These are phyloP conservation scores for Lycophotia porphyrea DNA, from an alignment of 2,888 invertebrate genomes.

Conservation along the genomic window DNA sequence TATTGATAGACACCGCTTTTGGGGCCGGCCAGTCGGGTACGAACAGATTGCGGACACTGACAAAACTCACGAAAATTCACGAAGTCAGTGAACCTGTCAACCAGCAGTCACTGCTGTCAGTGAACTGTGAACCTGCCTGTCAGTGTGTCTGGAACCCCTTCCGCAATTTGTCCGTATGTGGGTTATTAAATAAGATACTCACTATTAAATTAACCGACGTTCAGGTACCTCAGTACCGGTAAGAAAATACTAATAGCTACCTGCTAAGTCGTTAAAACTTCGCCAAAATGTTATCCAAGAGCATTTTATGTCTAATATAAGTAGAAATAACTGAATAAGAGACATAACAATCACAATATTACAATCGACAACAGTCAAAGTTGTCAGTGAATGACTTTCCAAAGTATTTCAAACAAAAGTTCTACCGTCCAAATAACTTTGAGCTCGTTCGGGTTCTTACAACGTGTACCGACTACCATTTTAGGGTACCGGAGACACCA, in stretches of 20 bases:
- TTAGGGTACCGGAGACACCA: neutral
- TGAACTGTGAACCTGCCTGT: no score
- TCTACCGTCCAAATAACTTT: slow-evolving; percentile 34
- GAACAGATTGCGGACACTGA: no score
- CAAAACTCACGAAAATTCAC: no score
- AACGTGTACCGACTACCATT: neutral
- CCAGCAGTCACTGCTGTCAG: no score
- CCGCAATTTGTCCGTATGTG: no score
- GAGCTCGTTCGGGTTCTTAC: neutral
- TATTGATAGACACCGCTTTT: neutral
- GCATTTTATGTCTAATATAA: neutral
- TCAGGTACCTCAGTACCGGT: no score
- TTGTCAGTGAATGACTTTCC: slow-evolving; percentile 33
- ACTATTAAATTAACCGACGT: no score
- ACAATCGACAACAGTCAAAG: slow-evolving; percentile 22
- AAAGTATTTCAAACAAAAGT: slow-evolving; percentile 54
- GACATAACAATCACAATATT: slow-evolving; percentile 12
- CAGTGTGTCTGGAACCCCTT: no score
- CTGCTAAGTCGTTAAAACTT: neutral
- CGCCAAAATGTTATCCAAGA: no score
- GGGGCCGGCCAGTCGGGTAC: neutral
- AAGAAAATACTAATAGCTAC: no score
- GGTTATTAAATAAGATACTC: no score
- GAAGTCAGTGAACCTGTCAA: no score
- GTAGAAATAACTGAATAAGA: neutral